phyloP scores from a whole-genome alignment of 2,113 vertebrate genomes.

The Pteruthius melanotis region DNA sequence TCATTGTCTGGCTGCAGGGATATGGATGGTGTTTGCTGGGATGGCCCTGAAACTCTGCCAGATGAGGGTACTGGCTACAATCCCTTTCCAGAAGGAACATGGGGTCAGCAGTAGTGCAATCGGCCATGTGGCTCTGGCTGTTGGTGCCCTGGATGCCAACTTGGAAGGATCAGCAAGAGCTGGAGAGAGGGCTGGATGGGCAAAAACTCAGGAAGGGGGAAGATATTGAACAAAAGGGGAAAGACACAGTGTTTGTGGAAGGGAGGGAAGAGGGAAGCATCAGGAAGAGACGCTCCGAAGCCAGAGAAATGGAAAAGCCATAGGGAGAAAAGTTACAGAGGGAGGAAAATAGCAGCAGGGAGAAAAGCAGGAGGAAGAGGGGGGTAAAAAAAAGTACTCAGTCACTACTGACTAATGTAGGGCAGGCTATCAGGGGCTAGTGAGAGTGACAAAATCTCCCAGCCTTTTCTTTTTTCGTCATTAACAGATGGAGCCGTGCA shows the following conservation, averaged over 20 bases:
- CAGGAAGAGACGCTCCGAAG: accelerated
- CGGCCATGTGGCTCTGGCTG: accelerated
- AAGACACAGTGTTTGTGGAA: accelerated
- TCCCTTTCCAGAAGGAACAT: background rate
- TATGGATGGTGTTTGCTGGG: background rate
- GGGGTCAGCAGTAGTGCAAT: background rate
- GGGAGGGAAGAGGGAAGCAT: background rate
- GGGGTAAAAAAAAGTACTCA: background rate
- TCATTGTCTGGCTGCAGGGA: accelerated
- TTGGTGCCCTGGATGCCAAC: background rate
- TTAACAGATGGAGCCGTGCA: constrained; percentile 57
- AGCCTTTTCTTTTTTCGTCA: constrained; percentile 37
- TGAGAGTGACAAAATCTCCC: constrained; percentile 2
- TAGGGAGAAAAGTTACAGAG: background rate
- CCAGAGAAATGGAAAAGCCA: background rate
- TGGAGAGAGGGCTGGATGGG: background rate
- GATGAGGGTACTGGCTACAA: background rate
- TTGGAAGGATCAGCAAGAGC: background rate
- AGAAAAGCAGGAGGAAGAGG: background rate
- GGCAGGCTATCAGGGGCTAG: constrained; percentile 21
- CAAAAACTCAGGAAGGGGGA: background rate
- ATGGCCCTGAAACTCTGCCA: background rate
- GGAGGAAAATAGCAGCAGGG: background rate
- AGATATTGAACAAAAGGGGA: background rate
- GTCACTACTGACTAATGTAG: constrained; percentile 32